Conservation (phyloP, 2,113 vertebrate species). For the Equus quagga region DNA sequence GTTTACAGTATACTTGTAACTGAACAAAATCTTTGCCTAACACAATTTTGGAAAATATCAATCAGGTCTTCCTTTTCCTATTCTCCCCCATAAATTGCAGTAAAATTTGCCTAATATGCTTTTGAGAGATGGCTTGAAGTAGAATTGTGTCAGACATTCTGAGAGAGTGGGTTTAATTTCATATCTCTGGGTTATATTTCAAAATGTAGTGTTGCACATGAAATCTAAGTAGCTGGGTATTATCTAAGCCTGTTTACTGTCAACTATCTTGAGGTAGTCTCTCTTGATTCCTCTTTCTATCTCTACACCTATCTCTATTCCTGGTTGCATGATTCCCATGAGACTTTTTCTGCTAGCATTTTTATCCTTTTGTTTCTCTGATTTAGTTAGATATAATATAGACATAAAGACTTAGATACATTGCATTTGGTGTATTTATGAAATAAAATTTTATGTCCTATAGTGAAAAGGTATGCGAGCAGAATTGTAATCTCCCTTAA, state of each 20-base stretch:
- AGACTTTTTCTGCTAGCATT: neutral
- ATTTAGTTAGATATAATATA: neutral
- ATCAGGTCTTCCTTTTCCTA: neutral
- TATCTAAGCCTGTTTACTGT: neutral
- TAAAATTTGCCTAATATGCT: neutral
- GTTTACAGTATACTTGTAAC: neutral
- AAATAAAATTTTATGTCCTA: neutral
- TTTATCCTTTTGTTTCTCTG: conserved; percentile 1
- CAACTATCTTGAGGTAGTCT: neutral
- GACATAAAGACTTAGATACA: neutral
- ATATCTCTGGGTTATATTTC: neutral
- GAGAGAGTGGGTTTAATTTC: neutral
- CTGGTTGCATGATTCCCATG: neutral
- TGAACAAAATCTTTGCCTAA: neutral
- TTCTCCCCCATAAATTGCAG: neutral
- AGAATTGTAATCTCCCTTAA: neutral
- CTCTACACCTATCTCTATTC: neutral
- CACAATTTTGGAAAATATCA: neutral
- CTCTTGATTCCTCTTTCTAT: neutral
- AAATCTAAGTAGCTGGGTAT: neutral
- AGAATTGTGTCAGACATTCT: neutral
- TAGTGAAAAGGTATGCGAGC: neutral
- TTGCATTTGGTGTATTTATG: neutral
- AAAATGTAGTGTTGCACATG: neutral
- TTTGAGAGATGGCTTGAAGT: neutral